Evolutionary conservation across 2,888 invertebrate species (phyloP).

Genomic region (Rhamnusium bicolor): DNA sequence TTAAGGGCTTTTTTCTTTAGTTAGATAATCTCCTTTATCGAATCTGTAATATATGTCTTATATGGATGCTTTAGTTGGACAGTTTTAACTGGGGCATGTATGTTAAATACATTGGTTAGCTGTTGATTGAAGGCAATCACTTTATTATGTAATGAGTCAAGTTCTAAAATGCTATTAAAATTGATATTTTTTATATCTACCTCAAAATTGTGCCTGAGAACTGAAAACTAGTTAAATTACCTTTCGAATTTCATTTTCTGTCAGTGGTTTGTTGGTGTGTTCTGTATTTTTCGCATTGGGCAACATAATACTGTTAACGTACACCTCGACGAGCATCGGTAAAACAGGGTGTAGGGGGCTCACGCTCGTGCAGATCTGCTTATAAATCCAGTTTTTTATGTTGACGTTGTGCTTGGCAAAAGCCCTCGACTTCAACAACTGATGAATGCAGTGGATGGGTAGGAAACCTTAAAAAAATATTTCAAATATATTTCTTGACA

Average conservation of each 20-base stretch:
- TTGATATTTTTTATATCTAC: no score
- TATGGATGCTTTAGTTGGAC: no score
- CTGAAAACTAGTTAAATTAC: constrained; percentile 34
- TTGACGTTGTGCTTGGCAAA: constrained; percentile 97
- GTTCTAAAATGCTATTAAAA: no score
- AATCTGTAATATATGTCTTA: no score
- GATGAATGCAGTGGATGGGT: constrained; percentile 97
- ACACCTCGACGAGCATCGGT: constrained; percentile 94
- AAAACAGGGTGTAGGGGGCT: constrained; percentile 93
- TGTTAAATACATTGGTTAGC: no score
- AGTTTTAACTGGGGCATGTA: no score
- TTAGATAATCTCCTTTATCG: no score
- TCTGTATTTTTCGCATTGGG: constrained; percentile 80
- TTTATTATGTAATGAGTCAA: no score
- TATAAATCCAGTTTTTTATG: constrained; percentile 97
- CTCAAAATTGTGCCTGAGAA: no score
- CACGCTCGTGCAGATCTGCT: constrained; percentile 90
- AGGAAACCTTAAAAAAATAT: constrained; percentile 79
- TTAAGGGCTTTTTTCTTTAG: no score
- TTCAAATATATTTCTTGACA: no score
- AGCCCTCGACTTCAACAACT: constrained; percentile 92
- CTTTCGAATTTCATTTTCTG: constrained; percentile 89
- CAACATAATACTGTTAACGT: constrained; percentile 91
- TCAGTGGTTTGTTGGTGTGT: constrained; percentile 89
- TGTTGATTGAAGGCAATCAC: no score